Evolutionary conservation across 2,113 vertebrate genomes (phyloP), one percentile per base, ranked within the genome.

Genomic region (Mustelus asterias): DNA sequence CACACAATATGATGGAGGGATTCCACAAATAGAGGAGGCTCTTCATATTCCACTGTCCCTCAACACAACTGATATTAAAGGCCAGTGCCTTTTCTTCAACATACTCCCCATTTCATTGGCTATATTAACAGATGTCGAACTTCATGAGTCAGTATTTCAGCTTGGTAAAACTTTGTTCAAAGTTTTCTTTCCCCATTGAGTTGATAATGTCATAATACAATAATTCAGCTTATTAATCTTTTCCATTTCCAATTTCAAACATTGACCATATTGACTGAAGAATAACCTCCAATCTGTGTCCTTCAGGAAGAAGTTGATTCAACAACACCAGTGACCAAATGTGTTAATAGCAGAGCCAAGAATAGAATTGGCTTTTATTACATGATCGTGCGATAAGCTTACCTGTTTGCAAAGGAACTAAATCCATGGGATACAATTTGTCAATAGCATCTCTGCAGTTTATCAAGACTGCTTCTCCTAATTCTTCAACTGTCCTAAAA

Each of bases 371-470:
- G n/a, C n/a, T 11, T 16, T 54, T 20, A 9, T 65, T 37, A 65
- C 44, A 92, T 33, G 8, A 14, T 16, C 88, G 63, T n/a, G 20
- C 9, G 44, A 72, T 65, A 93, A 96, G 97, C 44, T 70, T 24
- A 97, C 97, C 95, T 96, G 70, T 93, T 72, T 96, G 94, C 94
- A 96, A 96, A 26, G 60, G 76, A 95, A 94, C 95, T 60, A 48
- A 33, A 63, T 96, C 65, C 18, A 80, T 86, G 3, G 96, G 96
- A 80, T 96, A 95, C 20, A 97, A 96, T 48, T 96, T 97, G 96
- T 97, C 96, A 95, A 96, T 96, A 37, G 97, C 96, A 33, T 44
- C 63, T 8, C n/a, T 96, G 96, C 96, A 97, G 96, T 97, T 96
- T 72, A 96, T 95, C 11, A 96, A 97, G 96, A 98, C 96, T 78